Percentiles rank a stretch among this genome's conserved stretches.
phyloP scores from a whole-genome alignment of 2,888 invertebrate genomes.

The Melikaiella ostensackeni region DNA sequence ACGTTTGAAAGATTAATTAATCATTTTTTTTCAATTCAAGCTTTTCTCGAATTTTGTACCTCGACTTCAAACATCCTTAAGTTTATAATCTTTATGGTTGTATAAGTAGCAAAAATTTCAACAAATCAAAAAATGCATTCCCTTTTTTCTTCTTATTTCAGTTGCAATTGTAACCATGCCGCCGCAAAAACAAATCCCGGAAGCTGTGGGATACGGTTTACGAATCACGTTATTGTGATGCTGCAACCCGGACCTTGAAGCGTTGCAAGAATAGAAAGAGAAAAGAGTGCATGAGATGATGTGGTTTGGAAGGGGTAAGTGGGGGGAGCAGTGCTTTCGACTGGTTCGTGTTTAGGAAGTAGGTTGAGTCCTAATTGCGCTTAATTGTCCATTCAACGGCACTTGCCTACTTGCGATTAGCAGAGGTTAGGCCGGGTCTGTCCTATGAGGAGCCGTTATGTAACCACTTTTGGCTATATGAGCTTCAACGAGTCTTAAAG shows the following conservation, averaged over 20 bases:
- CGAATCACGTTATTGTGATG: conserved; percentile 32
- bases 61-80: too few species aligned
- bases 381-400: conserved; percentile 71
- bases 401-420: conserved; percentile 68
- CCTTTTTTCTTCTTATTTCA: background rate
- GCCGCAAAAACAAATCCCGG: conserved; percentile 8
- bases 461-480: conserved; percentile 40
- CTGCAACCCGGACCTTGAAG: conserved; percentile 40
- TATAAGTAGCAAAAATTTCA: too few species aligned
- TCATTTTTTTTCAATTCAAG: too few species aligned
- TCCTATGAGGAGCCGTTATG: conserved; percentile 51
- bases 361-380: conserved; percentile 72
- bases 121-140: background rate
- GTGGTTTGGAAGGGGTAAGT: conserved; percentile 35
- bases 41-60: too few species aligned
- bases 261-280: conserved; percentile 23
- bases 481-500: background rate
- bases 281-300: background rate
- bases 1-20: too few species aligned
- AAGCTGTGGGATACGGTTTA: conserved; percentile 19
- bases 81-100: too few species aligned
- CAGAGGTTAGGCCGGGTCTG: conserved; percentile 59
- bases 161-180: background rate
- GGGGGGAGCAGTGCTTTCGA: conserved; percentile 41
- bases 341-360: conserved; percentile 62